These are phyloP conservation scores for Lasioglossum vierecki DNA, from an alignment of 2,888 invertebrate species.

Conservation along the genomic window DNA sequence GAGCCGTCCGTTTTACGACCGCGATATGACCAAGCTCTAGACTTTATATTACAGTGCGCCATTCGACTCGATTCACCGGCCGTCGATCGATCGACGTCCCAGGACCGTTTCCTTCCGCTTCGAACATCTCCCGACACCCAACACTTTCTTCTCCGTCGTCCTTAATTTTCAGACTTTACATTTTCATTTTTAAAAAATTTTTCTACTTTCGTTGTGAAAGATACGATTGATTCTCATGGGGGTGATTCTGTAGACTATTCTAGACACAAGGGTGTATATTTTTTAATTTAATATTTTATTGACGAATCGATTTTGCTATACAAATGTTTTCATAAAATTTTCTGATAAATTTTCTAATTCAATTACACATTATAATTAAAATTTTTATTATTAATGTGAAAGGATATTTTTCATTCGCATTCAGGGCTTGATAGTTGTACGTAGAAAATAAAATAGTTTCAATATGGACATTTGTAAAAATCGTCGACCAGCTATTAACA, in stretches of 20 bases:
- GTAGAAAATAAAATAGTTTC: too few species aligned
- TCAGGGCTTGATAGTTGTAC: too few species aligned
- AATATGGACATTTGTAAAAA: too few species aligned
- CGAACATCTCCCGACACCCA: background rate
- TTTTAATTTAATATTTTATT: too few species aligned
- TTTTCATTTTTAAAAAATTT: background rate
- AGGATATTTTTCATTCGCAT: too few species aligned
- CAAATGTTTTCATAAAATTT: too few species aligned
- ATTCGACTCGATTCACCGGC: conserved; percentile 23
- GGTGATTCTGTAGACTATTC: background rate
- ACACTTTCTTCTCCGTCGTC: background rate
- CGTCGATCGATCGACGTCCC: conserved; percentile 56
- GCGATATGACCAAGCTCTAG: conserved; percentile 77
- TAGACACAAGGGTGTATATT: too few species aligned
- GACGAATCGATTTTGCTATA: too few species aligned
- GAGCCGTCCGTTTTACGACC: conserved; percentile 78
- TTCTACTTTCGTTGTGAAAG: background rate
- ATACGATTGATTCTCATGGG: background rate
- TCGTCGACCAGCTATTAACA: too few species aligned
- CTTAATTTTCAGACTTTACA: background rate
- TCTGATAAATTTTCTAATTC: too few species aligned
- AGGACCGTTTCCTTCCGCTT: conserved; percentile 28
- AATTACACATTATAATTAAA: too few species aligned
- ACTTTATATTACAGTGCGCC: conserved; percentile 80
- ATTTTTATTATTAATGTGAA: too few species aligned